Base-by-base conservation (phyloP, 2,113 vertebrate genomes). In the Sinosuthora webbiana region DNA sequence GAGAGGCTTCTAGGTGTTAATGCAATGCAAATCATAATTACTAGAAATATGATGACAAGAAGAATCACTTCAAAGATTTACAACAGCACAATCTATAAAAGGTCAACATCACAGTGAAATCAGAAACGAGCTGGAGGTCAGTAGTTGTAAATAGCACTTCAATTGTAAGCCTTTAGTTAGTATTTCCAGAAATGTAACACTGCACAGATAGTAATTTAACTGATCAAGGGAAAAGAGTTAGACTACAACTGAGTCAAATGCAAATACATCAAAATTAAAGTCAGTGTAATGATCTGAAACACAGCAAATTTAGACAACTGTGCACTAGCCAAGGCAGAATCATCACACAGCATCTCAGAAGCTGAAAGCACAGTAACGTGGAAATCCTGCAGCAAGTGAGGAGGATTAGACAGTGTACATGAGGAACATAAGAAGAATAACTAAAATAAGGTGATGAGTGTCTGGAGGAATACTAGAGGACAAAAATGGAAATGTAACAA, bases 221-320 rank as follows among this genome's bases (percentile, higher is more conserved):
- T 89, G 91, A 98, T 88, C 90, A 92, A 94, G 91, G 87, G 90
- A 97, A 97, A 97, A 96, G 70, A 75, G 76, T 91, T 93, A 83
- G 79, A 94, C 94, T 95, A 94, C 91, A 97, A 92, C 63, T 79
- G 78, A 93, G 82, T 95, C 97, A 98, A 98, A 97, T 87, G 95
- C 84, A 98, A 98, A 97, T 98, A 96, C 33, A 96, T 98, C 95
- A 98, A 98, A 98, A 98, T 96, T 94, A 97, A 97, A 97, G 93
- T 96, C 96, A 97, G 94, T 75, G 91, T 97, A 98, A 97, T 97
- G 96, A 97, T 95, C 95, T 98, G 95, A 97, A 97, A 95, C 96
- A 81, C 65, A 77, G 87, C 50, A 96, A 96, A 96, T 97, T 97
- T 71, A 96, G 91, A 97, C 96, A 97, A 88, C 69, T 64, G 4